Evolutionary conservation across 1,140 invertebrate genomes (phyloP), one percentile per base, ranked within the genome.

Genomic region (Brachionus koreanus): DNA sequence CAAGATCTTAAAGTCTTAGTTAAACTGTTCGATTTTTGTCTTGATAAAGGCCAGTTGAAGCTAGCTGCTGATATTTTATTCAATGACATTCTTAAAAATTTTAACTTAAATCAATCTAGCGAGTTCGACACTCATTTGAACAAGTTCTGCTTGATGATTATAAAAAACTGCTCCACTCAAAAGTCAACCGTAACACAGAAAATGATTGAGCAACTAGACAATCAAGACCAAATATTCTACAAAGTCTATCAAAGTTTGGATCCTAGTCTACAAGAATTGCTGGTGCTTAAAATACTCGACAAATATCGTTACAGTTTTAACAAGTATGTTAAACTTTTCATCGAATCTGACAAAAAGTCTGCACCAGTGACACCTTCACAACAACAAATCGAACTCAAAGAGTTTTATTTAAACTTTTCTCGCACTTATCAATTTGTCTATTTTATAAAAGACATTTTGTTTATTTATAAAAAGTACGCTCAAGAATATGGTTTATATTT

Each of bases 401-500:
- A 74, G 3, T 74, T 74, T 33, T 74, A 49, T n/a, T 7, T 46
- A 46, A 74, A 74, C 13, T 74, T 74, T 16, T 46, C 69, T 49
- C 16, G 25, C 39, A 74, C 37, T 9, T 74, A 46, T 46, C 42
- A 43, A 25, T 43, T 12, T 46, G 5, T 74, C 9, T 74, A 74
- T 35, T 1, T 74, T 0, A 43, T 74, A 29, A 74, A 46, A 46
- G 69, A 74, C 16, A 29, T 74, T 43, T 46, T 74, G 10, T 25
- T 46, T 23, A 46, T 46, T 10, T 49, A 46, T 13, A 74, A 74
- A 46, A 74, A 74, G n/a, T 46, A 25, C 46, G 69, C 69, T 9
- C 42, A 19, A 19, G 69, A 74, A 25, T 74, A 74, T 29, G 69
- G 69, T 3, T 46, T 74, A 10, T 74, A 74, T 74, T 74, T 74